Percentiles rank a stretch among this genome's conserved stretches.
Evolutionary conservation across 2,888 invertebrate genomes (phyloP).

Genomic region (Lasioglossum marginatum): DNA sequence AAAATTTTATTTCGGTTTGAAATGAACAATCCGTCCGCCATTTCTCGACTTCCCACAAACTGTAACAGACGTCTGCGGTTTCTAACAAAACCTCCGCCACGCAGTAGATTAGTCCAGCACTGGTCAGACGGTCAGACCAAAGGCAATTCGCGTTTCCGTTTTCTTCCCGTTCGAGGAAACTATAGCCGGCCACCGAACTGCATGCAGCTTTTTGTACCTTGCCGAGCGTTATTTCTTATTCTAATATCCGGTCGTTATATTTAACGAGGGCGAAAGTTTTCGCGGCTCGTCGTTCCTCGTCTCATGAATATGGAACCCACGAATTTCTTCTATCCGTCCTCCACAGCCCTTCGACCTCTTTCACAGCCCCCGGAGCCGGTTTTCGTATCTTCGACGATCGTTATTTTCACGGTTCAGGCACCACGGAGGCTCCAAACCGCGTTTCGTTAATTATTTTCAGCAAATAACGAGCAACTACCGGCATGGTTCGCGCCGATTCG

Average conservation of each 20-base stretch:
- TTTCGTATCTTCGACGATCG: constrained; percentile 21
- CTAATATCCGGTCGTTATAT: constrained; percentile 51
- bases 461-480: neutral
- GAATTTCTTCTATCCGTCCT: constrained; percentile 18
- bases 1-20: too few relatives aligned
- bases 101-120: neutral
- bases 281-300: constrained; percentile 18
- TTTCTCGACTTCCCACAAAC: neutral
- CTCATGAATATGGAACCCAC: constrained; percentile 58
- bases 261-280: constrained; percentile 50
- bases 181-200: constrained; percentile 1
- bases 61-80: neutral
- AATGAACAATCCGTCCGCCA: neutral
- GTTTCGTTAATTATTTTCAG: constrained; percentile 32
- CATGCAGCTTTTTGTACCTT: constrained; percentile 42
- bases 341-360: neutral
- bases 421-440: too few relatives aligned
- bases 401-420: constrained; percentile 35
- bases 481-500: neutral
- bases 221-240: constrained; percentile 30
- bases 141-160: neutral
- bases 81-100: neutral
- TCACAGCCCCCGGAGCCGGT: neutral
- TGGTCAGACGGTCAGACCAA: neutral
- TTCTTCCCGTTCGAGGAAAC: neutral